Evolutionary conservation across 2,888 invertebrate genomes (phyloP).

Genomic region (Melinaea menophilus): DNA sequence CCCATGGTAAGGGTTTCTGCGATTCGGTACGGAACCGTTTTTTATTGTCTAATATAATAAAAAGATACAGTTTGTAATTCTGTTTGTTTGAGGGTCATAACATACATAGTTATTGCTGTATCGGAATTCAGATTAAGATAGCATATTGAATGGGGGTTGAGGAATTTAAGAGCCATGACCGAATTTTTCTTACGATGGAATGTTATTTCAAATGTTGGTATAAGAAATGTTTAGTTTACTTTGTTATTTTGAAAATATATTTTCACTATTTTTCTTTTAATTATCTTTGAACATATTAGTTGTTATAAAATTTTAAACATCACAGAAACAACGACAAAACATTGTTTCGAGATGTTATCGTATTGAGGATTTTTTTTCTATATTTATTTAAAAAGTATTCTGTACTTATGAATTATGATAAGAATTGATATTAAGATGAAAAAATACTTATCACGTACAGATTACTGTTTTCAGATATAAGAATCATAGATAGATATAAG

Average conservation of each 20-base stretch:
- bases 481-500: not conserved
- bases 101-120: slow-evolving; percentile 1
- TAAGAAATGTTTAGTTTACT: too few species aligned
- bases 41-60: slow-evolving; percentile 47
- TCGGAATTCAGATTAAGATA: slow-evolving; percentile 1
- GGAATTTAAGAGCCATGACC: not conserved
- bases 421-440: too few species aligned
- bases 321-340: too few species aligned
- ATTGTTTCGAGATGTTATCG: too few species aligned
- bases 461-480: not conserved
- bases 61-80: slow-evolving; percentile 26
- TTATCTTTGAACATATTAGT: too few species aligned
- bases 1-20: slow-evolving; percentile 59
- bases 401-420: too few species aligned
- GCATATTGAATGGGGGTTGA: not conserved
- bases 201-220: not conserved
- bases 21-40: slow-evolving; percentile 64
- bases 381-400: too few species aligned
- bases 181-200: not conserved
- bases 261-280: too few species aligned
- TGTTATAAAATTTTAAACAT: too few species aligned
- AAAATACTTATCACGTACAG: not conserved
- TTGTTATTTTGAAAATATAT: too few species aligned
- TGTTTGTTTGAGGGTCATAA: slow-evolving; percentile 12
- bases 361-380: too few species aligned